Percentiles rank a stretch among this genome's conserved stretches.
phyloP scores from a whole-genome alignment of 2,113 vertebrate genomes.

The Procavia capensis region DNA sequence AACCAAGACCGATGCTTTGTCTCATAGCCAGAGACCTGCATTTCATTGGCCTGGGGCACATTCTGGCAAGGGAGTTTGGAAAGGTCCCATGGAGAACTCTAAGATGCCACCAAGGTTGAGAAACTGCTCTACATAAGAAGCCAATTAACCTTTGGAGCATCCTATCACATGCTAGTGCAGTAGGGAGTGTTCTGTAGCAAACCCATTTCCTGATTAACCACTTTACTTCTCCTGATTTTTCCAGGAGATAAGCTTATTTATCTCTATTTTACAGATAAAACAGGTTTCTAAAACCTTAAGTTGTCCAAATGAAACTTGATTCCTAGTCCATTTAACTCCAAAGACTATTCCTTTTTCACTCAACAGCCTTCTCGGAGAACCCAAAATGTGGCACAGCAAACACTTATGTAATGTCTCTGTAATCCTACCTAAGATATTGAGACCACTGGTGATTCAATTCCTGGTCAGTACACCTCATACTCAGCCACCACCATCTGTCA shows the following conservation, averaged over 20 bases:
- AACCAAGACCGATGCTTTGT: neutral
- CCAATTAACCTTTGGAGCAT: neutral
- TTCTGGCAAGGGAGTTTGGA: neutral
- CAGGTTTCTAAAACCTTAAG: neutral
- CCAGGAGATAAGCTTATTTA: neutral
- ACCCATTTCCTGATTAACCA: neutral
- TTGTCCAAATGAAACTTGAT: neutral
- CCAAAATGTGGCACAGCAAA: constrained; percentile 36
- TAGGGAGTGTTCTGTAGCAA: neutral
- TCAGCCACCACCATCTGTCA: neutral
- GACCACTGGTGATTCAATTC: neutral
- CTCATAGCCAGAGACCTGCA: neutral
- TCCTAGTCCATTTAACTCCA: constrained; percentile 14
- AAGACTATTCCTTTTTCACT: neutral
- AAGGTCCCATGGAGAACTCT: neutral
- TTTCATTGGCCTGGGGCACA: neutral
- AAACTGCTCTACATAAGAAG: neutral
- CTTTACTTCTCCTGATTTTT: neutral
- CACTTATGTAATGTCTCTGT: neutral
- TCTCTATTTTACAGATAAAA: constrained; percentile 37
- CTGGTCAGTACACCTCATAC: neutral
- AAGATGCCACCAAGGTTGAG: neutral
- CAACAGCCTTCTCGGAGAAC: neutral
- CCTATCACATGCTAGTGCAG: neutral
- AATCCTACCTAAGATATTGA: neutral